Conservation (phyloP, 1,140 invertebrate genomes). For the Teleogryllus occipitalis region DNA sequence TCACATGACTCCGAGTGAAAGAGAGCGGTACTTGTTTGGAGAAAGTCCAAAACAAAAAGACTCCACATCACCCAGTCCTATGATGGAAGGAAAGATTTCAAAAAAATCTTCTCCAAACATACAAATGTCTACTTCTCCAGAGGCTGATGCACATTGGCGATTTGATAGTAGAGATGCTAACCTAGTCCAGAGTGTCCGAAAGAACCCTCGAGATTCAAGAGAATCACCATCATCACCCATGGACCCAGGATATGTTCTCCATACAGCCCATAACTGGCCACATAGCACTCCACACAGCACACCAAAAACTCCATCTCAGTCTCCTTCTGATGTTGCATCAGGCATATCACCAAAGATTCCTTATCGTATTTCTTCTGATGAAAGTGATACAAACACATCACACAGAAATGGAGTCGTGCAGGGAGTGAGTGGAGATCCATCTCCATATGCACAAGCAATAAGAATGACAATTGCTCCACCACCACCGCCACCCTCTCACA, state of each 20-base stretch:
- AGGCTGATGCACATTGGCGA: slow-evolving; percentile 16
- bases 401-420: background rate
- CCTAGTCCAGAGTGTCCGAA: background rate
- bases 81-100: background rate
- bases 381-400: background rate
- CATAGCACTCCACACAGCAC: slow-evolving; percentile 7
- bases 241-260: slow-evolving; percentile 22
- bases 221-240: slow-evolving; percentile 14
- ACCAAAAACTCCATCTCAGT: slow-evolving; percentile 18
- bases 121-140: slow-evolving; percentile 10
- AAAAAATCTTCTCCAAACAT: background rate
- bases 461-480: background rate
- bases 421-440: background rate
- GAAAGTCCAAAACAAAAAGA: background rate
- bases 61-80: background rate
- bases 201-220: background rate
- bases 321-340: slow-evolving; percentile 10
- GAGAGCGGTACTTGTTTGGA: slow-evolving; percentile 12
- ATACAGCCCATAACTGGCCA: slow-evolving; percentile 21
- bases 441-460: background rate
- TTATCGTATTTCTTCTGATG: background rate
- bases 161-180: slow-evolving; percentile 21
- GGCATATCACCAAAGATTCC: background rate
- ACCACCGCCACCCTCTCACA: slow-evolving; percentile 13
- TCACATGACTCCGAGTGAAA: background rate